Percentiles rank a stretch among this genome's conserved stretches.
phyloP scores from a whole-genome alignment of 64 coral and sea anemone genomes.

The Stichodactyla mertensii region DNA sequence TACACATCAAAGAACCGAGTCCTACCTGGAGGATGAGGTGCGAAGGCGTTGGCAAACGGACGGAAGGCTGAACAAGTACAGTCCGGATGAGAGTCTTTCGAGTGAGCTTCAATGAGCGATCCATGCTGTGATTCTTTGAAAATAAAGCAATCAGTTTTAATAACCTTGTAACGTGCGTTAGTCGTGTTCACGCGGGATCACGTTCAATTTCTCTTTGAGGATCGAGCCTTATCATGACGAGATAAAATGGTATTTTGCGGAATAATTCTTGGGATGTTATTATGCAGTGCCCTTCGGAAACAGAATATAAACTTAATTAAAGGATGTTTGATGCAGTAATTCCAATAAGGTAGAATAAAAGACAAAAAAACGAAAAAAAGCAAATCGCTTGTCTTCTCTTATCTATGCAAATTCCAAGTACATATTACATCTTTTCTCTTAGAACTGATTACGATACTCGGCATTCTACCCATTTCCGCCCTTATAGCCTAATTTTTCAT shows the following conservation, averaged over 20 bases:
- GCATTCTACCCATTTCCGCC: slow-evolving; percentile 45
- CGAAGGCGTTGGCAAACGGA: slow-evolving; percentile 54
- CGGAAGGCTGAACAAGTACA: slow-evolving; percentile 89
- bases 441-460: slow-evolving; percentile 36
- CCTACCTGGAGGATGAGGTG: slow-evolving; percentile 76
- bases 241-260: slow-evolving; percentile 16
- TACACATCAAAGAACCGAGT: not conserved
- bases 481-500: slow-evolving; percentile 26
- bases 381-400: slow-evolving; percentile 47
- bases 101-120: slow-evolving; percentile 25
- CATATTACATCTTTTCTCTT: slow-evolving; percentile 38
- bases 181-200: slow-evolving; percentile 5
- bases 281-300: slow-evolving; percentile 20
- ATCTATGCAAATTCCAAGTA: slow-evolving; percentile 85
- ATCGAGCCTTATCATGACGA: not conserved
- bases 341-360: not conserved
- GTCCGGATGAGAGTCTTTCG: slow-evolving; percentile 52
- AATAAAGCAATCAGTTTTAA: slow-evolving; percentile 30
- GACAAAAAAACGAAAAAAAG: slow-evolving; percentile 7
- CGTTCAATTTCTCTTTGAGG: not conserved
- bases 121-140: slow-evolving; percentile 38
- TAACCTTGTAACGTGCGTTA: slow-evolving; percentile 21
- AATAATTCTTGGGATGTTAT: not conserved
- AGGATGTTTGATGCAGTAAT: slow-evolving; percentile 27
- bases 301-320: slow-evolving; percentile 43